phyloP scores from a whole-genome alignment of 1,140 invertebrate genomes.

The Zophobas morio region DNA sequence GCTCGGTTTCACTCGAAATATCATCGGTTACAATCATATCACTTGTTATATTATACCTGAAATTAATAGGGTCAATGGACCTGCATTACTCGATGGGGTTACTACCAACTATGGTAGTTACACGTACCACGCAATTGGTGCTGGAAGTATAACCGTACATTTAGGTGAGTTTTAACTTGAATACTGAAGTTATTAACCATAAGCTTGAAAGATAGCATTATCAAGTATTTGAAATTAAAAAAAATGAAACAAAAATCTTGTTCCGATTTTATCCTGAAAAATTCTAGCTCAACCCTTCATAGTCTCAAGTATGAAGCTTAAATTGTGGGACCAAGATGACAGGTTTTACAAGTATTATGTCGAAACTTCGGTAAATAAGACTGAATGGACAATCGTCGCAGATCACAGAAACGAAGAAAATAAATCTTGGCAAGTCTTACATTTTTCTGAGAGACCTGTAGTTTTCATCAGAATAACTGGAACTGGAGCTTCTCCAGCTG shows the following conservation, averaged over 20 bases:
- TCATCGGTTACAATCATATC: neutral
- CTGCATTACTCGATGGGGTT: neutral
- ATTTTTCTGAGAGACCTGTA: neutral
- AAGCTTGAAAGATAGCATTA: neutral
- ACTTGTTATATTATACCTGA: neutral
- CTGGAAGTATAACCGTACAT: neutral
- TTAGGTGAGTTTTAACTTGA: neutral
- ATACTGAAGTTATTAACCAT: neutral
- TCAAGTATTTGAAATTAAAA: neutral
- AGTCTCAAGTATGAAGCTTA: neutral
- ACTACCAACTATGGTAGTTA: neutral
- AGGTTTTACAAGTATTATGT: neutral
- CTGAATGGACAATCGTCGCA: neutral
- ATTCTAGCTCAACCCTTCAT: conserved; percentile 5
- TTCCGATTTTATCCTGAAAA: neutral
- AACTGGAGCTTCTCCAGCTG: neutral
- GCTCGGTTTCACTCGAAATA: too few relatives aligned
- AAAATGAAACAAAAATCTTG: neutral
- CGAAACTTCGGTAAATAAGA: neutral
- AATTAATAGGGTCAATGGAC: neutral
- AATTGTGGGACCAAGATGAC: neutral
- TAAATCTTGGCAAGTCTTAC: neutral
- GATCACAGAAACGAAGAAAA: neutral
- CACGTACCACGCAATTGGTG: neutral
- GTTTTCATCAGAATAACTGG: conserved; percentile 9